These are phyloP conservation scores for Menura novaehollandiae DNA, from an alignment of 2,113 vertebrate genomes.

Conservation along the genomic window DNA sequence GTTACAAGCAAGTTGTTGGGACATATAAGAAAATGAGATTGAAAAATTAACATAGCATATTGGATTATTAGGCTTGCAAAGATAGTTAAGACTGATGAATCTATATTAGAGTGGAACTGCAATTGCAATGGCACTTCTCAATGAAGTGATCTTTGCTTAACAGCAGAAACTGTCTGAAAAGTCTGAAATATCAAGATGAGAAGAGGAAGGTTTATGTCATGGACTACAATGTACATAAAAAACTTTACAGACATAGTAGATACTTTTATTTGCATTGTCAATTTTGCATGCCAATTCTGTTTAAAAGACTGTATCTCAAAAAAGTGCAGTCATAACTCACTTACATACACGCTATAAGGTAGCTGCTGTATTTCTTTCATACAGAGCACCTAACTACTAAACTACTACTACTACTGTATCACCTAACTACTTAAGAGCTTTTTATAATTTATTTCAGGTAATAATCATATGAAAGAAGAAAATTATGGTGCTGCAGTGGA, in stretches of 20 bases:
- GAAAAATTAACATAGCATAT: neutral
- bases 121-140: neutral
- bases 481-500: slow-evolving; percentile 91
- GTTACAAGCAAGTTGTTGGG: neutral
- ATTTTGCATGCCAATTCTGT: neutral
- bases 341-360: neutral
- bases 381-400: too few species aligned
- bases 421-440: neutral
- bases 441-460: slow-evolving; percentile 77
- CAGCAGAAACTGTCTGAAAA: neutral
- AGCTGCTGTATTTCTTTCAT: neutral
- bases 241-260: neutral
- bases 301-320: neutral
- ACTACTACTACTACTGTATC: too few species aligned
- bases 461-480: slow-evolving; percentile 98
- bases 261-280: neutral
- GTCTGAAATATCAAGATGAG: neutral
- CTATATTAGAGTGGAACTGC: neutral
- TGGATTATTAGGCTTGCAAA: neutral
- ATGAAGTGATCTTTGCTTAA: neutral
- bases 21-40: neutral
- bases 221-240: neutral
- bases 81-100: neutral
- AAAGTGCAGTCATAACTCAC: neutral
- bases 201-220: neutral